phyloP scores from a whole-genome alignment of 2,888 invertebrate genomes.

The Microctonus brassicae region DNA sequence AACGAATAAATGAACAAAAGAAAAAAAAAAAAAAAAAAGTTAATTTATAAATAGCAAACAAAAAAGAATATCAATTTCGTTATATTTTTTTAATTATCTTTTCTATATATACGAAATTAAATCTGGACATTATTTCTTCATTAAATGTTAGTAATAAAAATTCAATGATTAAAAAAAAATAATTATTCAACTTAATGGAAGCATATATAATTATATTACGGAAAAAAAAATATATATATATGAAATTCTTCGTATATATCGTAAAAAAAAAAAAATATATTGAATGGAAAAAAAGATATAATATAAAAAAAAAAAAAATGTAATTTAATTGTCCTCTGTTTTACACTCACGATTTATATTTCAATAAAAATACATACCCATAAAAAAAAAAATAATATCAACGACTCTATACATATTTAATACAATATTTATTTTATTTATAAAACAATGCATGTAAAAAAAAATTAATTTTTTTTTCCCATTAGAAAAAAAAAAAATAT shows the following conservation, averaged over 20 bases:
- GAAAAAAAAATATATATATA: constrained; percentile 33
- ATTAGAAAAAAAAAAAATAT: too few relatives aligned
- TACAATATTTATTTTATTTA: neutral
- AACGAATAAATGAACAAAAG: too few relatives aligned
- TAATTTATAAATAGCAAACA: too few relatives aligned
- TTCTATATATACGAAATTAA: neutral
- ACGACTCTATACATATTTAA: constrained; percentile 32
- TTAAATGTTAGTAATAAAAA: constrained; percentile 22
- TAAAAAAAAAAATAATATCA: constrained; percentile 34
- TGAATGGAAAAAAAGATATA: constrained; percentile 59
- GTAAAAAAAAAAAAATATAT: too few relatives aligned
- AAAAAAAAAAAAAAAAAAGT: too few relatives aligned
- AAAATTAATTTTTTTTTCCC: too few relatives aligned
- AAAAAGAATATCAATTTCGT: neutral
- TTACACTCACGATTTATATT: constrained; percentile 52
- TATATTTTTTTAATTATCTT: neutral
- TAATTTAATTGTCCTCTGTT: constrained; percentile 58
- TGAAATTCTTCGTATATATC: constrained; percentile 56
- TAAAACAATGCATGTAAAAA: too few relatives aligned
- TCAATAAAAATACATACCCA: constrained; percentile 50
- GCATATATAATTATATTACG: neutral
- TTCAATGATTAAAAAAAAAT: neutral
- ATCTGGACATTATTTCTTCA: constrained; percentile 39
- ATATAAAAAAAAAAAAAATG: constrained; percentile 54
- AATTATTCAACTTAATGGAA: constrained; percentile 23